Evolutionary conservation across 2,888 invertebrate species (phyloP).

Genomic region (Lydus trimaculatus): DNA sequence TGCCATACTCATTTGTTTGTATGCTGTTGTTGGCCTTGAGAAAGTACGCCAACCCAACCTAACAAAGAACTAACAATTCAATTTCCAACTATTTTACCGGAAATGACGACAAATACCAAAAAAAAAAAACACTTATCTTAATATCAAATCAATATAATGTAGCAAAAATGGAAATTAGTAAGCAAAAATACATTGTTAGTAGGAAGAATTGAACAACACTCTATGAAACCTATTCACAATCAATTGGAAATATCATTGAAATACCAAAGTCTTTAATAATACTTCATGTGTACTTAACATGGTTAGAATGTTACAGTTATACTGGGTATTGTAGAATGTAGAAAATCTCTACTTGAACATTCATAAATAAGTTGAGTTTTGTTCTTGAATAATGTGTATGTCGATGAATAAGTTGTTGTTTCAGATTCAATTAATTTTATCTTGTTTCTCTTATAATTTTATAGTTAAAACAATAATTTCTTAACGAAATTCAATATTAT

Average conservation of each 20-base stretch:
- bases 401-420: background rate
- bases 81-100: slow-evolving; percentile 21
- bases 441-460: background rate
- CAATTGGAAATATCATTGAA: background rate
- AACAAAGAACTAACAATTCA: slow-evolving; percentile 32
- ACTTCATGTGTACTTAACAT: background rate
- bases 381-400: background rate
- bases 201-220: too few species aligned
- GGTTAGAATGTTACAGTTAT: background rate
- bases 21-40: slow-evolving; percentile 43
- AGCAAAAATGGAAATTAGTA: too few species aligned
- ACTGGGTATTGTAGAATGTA: background rate
- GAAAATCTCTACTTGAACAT: background rate
- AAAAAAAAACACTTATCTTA: background rate
- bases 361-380: background rate
- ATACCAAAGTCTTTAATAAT: background rate
- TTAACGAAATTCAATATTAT: background rate
- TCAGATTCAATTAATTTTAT: background rate
- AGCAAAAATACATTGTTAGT: too few species aligned
- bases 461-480: background rate
- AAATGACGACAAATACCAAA: slow-evolving; percentile 14
- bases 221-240: too few species aligned
- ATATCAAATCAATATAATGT: background rate
- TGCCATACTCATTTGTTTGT: slow-evolving; percentile 44
- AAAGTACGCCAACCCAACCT: slow-evolving; percentile 40